Conservation (phyloP, 2,888 invertebrate genomes). For the Agonopterix subpropinquella region DNA sequence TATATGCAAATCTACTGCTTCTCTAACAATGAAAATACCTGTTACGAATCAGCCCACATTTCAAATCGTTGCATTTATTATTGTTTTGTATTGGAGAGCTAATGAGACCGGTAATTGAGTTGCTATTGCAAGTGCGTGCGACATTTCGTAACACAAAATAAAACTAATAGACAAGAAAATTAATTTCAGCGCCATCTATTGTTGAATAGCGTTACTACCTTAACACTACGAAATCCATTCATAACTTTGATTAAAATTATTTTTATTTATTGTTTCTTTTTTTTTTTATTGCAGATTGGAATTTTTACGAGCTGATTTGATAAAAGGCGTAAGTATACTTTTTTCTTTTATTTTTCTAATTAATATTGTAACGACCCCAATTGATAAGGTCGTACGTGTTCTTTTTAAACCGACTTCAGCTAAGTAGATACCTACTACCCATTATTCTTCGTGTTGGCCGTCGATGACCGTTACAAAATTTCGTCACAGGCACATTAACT, state of each 20-base stretch:
- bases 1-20: constrained; percentile 40
- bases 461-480: no score
- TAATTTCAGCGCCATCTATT: constrained; percentile 37
- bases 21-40: constrained; percentile 39
- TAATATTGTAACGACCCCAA: not conserved
- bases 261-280: not conserved
- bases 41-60: constrained; percentile 40
- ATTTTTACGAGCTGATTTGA: not conserved
- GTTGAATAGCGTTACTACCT: constrained; percentile 20
- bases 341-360: not conserved
- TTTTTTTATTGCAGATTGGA: constrained; percentile 4
- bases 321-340: not conserved
- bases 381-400: no score
- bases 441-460: no score
- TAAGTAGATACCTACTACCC: no score
- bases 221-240: not conserved
- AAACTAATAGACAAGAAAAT: constrained; percentile 16
- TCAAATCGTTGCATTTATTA: constrained; percentile 26
- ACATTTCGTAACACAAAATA: constrained; percentile 17
- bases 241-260: not conserved
- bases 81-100: constrained; percentile 40
- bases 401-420: no score
- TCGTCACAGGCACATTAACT: no score
- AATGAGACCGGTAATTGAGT: constrained; percentile 27
- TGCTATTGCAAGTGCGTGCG: constrained; percentile 12